Percentiles rank a stretch among this genome's conserved stretches.
Evolutionary conservation across 2,888 invertebrate species (phyloP).

Genomic region (Anagyrus pseudococci): DNA sequence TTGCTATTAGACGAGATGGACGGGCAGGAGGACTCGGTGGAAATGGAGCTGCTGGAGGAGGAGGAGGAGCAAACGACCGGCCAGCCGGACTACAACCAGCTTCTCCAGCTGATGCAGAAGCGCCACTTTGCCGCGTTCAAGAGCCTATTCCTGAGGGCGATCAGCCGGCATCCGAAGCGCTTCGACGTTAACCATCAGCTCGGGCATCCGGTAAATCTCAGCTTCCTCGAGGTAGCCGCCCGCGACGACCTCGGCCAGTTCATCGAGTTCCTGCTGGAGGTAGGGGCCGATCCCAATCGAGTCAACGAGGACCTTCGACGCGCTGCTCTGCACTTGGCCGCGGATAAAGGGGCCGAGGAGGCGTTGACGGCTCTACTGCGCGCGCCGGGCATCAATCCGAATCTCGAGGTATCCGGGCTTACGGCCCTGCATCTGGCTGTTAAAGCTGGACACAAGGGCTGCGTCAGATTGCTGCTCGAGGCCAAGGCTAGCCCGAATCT

Average conservation of each 20-base stretch:
- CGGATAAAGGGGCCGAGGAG: conserved; percentile 61
- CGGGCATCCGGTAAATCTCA: conserved; percentile 67
- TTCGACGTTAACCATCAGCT: conserved; percentile 67
- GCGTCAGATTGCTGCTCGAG: conserved; percentile 66
- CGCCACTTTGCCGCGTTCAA: conserved; percentile 44
- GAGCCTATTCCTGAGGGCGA: conserved; percentile 39
- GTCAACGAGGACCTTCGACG: conserved; percentile 66
- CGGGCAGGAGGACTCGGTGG: conserved; percentile 37
- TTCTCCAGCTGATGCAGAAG: conserved; percentile 39
- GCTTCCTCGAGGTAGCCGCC: conserved; percentile 69
- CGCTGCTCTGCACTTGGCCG: conserved; percentile 73
- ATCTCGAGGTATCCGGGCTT: conserved; percentile 49
- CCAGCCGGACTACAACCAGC: conserved; percentile 2
- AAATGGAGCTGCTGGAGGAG: conserved; percentile 41
- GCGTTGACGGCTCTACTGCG: conserved; percentile 50
- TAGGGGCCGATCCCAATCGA: conserved; percentile 70
- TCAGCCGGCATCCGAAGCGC: conserved; percentile 33
- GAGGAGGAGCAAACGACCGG: conserved; percentile 12
- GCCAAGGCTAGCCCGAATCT: conserved; percentile 67
- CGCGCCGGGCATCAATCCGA: conserved; percentile 50
- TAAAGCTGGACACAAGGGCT: conserved; percentile 62
- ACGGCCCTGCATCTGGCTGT: conserved; percentile 59
- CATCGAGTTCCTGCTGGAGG: conserved; percentile 66
- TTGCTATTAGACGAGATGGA: conserved; percentile 35
- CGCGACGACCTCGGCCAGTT: conserved; percentile 65